Conservation (phyloP, 2,797 vertebrate genomes). For the Diceros bicornis region DNA sequence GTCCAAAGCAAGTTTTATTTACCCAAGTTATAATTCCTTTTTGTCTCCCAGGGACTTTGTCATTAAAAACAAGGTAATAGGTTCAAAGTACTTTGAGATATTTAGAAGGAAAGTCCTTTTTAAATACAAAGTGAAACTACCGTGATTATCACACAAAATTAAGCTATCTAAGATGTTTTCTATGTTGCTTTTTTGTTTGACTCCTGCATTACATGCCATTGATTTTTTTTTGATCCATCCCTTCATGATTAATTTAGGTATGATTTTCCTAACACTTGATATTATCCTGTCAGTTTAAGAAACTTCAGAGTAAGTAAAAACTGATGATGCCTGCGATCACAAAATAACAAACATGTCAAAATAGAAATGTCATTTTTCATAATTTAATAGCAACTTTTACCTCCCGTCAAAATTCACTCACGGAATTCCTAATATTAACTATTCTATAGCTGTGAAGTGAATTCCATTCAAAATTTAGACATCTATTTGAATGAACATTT, state of each 20-base stretch:
- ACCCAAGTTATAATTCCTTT: background rate
- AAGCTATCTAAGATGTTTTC: conserved; percentile 57
- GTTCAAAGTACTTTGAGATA: conserved; percentile 59
- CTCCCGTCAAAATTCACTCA: conserved; percentile 46
- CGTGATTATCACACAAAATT: conserved; percentile 69
- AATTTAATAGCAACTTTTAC: conserved; percentile 56
- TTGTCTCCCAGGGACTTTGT: conserved; percentile 18
- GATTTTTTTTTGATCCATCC: conserved; percentile 77
- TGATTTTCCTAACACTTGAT: conserved; percentile 56
- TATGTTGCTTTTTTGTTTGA: conserved; percentile 66
- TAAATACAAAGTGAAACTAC: conserved; percentile 60
- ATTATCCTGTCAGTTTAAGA: conserved; percentile 80
- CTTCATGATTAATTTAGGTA: conserved; percentile 66
- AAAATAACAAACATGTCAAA: conserved; percentile 80
- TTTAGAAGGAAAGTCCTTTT: conserved; percentile 45
- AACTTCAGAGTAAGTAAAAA: conserved; percentile 77
- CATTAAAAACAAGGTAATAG: background rate
- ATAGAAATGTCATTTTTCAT: conserved; percentile 30
- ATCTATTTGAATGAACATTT: conserved; percentile 32
- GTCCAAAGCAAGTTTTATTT: conserved; percentile 33
- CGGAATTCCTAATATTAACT: conserved; percentile 40
- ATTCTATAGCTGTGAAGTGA: background rate
- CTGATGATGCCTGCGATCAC: conserved; percentile 54
- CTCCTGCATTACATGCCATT: conserved; percentile 48
- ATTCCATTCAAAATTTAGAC: conserved; percentile 45